Evolutionary conservation across 2,797 vertebrate genomes (phyloP).

Genomic region (Manis javanica): DNA sequence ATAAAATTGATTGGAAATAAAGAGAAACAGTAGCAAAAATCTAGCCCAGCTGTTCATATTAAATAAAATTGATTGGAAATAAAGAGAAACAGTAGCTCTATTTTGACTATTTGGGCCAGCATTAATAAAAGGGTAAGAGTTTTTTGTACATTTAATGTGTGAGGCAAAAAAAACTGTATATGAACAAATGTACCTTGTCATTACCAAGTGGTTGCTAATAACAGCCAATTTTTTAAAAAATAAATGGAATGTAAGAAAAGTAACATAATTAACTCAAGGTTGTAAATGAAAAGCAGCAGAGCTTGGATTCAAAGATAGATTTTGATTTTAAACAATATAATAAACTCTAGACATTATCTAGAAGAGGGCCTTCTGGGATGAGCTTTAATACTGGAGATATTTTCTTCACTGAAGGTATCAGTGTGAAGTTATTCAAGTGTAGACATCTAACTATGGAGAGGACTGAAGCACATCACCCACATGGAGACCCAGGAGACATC

Average conservation of each 20-base stretch:
- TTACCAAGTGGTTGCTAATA: not conserved
- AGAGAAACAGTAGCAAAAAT: not conserved
- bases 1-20: not conserved
- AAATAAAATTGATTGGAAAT: not conserved
- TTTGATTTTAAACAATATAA: not conserved
- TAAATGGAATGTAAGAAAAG: not conserved
- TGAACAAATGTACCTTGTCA: not conserved
- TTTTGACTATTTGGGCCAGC: not conserved
- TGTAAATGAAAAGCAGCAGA: not conserved
- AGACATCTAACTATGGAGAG: not conserved
- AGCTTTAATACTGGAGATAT: not conserved
- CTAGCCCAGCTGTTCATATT: not conserved
- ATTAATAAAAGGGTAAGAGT: not conserved
- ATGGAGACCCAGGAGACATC: not conserved
- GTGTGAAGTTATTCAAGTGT: not conserved
- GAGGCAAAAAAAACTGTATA: not conserved
- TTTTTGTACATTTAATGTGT: not conserved
- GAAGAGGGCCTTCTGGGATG: not conserved
- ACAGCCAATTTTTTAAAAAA: not conserved
- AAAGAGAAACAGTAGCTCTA: not conserved
- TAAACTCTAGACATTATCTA: not conserved
- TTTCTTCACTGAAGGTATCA: not conserved
- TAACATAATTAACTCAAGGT: not conserved
- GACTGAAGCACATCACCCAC: not conserved
- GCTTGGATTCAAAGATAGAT: not conserved